These are phyloP conservation scores for Chinchilla lanigera DNA, from an alignment of 2,113 vertebrate genomes.

Conservation along the genomic window DNA sequence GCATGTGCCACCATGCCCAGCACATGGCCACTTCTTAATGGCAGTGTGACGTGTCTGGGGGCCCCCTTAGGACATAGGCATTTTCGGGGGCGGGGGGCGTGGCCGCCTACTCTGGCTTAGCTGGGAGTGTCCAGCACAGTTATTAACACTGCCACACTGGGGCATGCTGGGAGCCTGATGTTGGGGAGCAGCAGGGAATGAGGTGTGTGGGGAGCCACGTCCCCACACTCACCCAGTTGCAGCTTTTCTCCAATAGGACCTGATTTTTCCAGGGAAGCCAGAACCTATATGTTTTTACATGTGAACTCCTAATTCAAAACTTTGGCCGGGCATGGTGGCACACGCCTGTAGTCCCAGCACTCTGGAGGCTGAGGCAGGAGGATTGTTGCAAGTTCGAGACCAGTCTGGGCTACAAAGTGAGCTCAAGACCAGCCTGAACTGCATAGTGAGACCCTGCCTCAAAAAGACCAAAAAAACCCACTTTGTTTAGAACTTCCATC, in stretches of 20 bases:
- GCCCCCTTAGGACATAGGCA: fast-evolving
- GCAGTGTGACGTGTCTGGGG: neutral
- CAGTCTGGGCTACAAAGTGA: too few relatives aligned
- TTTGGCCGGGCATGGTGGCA: too few relatives aligned
- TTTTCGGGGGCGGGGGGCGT: fast-evolving
- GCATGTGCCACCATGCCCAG: neutral
- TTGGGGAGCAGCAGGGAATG: fast-evolving
- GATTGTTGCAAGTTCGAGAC: too few relatives aligned
- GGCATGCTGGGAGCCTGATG: neutral
- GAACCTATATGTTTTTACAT: neutral
- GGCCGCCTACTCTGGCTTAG: neutral
- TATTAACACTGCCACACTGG: fast-evolving
- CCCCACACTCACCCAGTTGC: fast-evolving
- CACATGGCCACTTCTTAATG: neutral
- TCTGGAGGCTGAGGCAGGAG: too few relatives aligned
- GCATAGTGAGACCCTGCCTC: too few relatives aligned
- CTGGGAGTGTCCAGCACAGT: neutral
- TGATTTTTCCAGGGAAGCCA: neutral
- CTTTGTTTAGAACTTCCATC: neutral
- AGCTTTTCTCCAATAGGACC: neutral
- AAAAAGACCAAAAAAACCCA: too few relatives aligned
- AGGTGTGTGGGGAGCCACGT: fast-evolving
- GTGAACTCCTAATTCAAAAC: neutral
- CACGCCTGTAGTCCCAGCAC: too few relatives aligned
- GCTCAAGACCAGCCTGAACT: too few relatives aligned